Percentiles rank a stretch among this genome's conserved stretches.
Conservation (phyloP, 2,888 invertebrate genomes). For the Nesidiocoris tenuis region DNA sequence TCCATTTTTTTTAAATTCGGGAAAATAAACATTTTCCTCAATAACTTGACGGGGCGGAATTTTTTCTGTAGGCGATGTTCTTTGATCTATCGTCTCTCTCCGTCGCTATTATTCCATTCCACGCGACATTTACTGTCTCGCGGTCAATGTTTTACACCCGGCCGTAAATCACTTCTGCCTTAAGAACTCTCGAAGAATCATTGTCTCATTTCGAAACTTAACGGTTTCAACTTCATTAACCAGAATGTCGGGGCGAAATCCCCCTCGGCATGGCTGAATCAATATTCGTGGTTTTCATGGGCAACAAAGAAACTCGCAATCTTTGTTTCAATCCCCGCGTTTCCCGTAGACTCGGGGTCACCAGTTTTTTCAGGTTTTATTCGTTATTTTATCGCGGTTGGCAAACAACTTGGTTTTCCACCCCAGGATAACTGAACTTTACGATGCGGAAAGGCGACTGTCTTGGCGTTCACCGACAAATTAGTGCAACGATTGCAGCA, state of each 20-base stretch:
- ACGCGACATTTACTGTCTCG: neutral
- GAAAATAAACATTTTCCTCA: too few relatives aligned
- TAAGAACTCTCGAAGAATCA: neutral
- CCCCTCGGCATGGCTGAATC: neutral
- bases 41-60: too few relatives aligned
- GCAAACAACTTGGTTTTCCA: neutral
- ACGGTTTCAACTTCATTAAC: neutral
- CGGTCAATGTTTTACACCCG: neutral
- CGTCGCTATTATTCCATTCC: neutral
- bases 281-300: neutral
- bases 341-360: neutral
- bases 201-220: neutral
- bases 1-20: too few relatives aligned
- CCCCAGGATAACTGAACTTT: neutral
- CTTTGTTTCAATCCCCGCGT: neutral
- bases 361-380: neutral
- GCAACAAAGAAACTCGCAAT: neutral
- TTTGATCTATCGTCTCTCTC: neutral
- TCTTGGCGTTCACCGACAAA: neutral
- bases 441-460: neutral
- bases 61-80: too few relatives aligned
- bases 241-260: too few relatives aligned
- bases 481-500: neutral
- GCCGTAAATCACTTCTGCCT: neutral
- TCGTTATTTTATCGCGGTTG: neutral